Evolutionary conservation across 2,113 vertebrate genomes (phyloP), one percentile per base, ranked within the genome.

Genomic region (Lates calcarifer): DNA sequence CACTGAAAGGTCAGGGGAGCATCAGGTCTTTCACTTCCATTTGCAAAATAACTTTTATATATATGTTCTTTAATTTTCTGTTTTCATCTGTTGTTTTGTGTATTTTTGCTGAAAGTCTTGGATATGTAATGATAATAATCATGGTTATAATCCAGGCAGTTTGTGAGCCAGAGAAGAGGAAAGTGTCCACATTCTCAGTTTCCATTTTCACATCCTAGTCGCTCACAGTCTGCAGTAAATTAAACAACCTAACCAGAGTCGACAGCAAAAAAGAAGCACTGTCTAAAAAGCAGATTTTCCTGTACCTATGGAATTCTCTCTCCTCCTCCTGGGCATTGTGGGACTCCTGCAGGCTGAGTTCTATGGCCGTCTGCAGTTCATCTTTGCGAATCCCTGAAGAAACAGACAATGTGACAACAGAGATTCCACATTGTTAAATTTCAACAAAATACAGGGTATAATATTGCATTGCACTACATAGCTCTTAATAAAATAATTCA

Each of bases 241-340:
- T 1, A 41, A 51, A 43, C 15, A 13, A n/a, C 3, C 41, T 14
- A 43, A 43, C 12, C 45, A 49, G 45, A 49, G 5, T 49, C 45
- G 11, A 5, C 8, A 17, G 18, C 39, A 49, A 10, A 9, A 49
- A 31, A 51, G 2, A 37, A 28, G 6, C 5, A 20, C 1, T 58
- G 26, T 11, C 29, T 18, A 15, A 18, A n/a, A 33, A 69, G 11
- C 12, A n/a, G 6, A 18, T 24, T 63, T 0, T 58, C 15, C 13
- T 10, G 24, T 87, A 97, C 96, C 96, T 96, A 81, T 95, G 94
- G 1, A 95, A 89, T 66, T 97, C 96, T 77, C 90, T 81, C 63
- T 95, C 95, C 56, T 95, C 94, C 49, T 92, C 86, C 33, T 90
- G 90, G 62, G 94, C 82, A 39, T 91, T 90, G 7, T 96, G 94